Evolutionary conservation across 2,888 invertebrate species (phyloP).

Genomic region (Lymantria monacha): DNA sequence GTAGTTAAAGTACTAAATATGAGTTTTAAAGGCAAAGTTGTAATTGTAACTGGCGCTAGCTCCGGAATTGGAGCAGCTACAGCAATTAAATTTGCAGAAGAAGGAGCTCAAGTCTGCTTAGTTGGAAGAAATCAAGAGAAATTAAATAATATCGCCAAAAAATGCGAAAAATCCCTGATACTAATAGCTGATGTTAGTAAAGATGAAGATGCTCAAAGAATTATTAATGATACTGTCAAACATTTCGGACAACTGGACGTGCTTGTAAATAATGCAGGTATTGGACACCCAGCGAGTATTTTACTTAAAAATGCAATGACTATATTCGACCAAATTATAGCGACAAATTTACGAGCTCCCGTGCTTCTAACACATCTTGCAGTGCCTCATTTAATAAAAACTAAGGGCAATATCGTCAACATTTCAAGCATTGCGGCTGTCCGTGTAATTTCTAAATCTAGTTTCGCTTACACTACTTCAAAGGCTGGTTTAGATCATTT

Average conservation of each 20-base stretch:
- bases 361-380: neutral
- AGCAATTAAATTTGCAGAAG: too few species aligned
- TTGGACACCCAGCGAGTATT: neutral
- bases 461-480: constrained; percentile 21
- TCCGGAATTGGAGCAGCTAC: too few species aligned
- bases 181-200: neutral
- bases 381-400: constrained; percentile 4
- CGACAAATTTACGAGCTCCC: neutral
- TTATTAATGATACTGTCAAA: neutral
- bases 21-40: neutral
- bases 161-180: neutral
- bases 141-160: neutral
- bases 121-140: neutral
- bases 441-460: constrained; percentile 9
- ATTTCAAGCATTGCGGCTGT: constrained; percentile 32
- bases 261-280: neutral
- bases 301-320: neutral
- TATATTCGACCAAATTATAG: neutral
- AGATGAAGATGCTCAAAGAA: neutral
- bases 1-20: neutral
- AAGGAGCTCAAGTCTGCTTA: too few species aligned
- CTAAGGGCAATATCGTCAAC: too few species aligned
- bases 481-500: constrained; percentile 10
- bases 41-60: neutral
- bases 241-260: too few species aligned